Evolutionary conservation across 1,140 invertebrate species (phyloP).

Genomic region (Asbolus verrucosus): DNA sequence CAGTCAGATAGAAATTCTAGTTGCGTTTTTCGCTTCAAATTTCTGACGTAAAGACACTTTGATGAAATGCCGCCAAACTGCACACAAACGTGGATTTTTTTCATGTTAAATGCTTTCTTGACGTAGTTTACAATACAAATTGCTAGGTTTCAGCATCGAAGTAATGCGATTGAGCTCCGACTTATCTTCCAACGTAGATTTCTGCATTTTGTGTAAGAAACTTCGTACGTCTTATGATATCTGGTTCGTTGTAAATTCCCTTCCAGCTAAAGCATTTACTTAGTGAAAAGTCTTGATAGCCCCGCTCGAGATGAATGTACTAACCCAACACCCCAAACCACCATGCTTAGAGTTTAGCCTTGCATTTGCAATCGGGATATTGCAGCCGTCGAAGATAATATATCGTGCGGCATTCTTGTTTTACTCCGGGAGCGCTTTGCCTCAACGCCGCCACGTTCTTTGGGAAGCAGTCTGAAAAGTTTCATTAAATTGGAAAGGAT

Average conservation of each 20-base stretch:
- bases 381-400: constrained; percentile 36
- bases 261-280: constrained; percentile 7
- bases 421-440: constrained; percentile 5
- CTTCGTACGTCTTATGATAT: background rate
- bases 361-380: constrained; percentile 27
- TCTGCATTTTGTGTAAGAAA: constrained; percentile 13
- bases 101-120: too few relatives aligned
- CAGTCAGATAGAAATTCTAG: too few relatives aligned
- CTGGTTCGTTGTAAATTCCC: constrained; percentile 15
- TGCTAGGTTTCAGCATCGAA: background rate
- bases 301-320: constrained; percentile 5
- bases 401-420: constrained; percentile 32
- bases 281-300: constrained; percentile 8
- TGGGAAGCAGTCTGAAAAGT: constrained; percentile 34
- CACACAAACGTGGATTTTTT: too few relatives aligned
- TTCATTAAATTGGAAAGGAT: constrained; percentile 44
- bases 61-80: too few relatives aligned
- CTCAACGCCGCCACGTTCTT: constrained; percentile 16
- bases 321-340: background rate
- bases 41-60: too few relatives aligned
- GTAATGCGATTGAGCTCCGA: background rate
- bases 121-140: too few relatives aligned
- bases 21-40: too few relatives aligned
- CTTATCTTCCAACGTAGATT: background rate
- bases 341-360: constrained; percentile 21